A percentile compares a stretch with the other conserved stretches of the same genome.
These are phyloP conservation scores for Cynoglossus semilaevis DNA, from an alignment of 2,113 vertebrate species.

Conservation along the genomic window DNA sequence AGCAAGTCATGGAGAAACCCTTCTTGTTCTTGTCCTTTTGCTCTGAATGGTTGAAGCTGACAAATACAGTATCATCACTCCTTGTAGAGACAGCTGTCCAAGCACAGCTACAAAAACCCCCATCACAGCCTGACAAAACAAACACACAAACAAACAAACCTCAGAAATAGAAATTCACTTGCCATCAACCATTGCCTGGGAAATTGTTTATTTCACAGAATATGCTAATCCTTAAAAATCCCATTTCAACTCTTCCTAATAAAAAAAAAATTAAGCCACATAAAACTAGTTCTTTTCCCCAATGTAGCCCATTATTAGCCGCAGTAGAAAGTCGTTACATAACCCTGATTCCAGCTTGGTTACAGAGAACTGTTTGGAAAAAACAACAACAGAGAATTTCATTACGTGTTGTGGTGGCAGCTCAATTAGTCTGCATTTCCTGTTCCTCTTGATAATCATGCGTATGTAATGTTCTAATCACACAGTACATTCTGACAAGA, in stretches of 20 bases:
- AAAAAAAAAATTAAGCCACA: too few species aligned
- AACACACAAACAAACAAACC: conserved; percentile 21
- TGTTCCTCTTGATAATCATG: conserved; percentile 15
- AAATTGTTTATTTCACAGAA: too few species aligned
- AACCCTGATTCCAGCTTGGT: conserved; percentile 41
- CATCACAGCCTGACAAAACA: conserved; percentile 8
- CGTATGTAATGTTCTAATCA: background rate
- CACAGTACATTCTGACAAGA: background rate
- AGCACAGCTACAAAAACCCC: conserved; percentile 42
- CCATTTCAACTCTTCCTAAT: background rate
- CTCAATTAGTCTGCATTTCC: conserved; percentile 37
- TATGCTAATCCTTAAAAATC: background rate
- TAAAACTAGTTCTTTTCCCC: too few species aligned
- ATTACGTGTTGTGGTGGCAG: conserved; percentile 11
- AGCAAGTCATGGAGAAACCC: too few species aligned
- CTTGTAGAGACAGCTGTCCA: conserved; percentile 47
- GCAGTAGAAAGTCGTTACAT: conserved; percentile 28
- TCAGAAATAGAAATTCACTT: too few species aligned
- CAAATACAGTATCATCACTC: conserved; percentile 48
- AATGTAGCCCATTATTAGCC: conserved; percentile 38
- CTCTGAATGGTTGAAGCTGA: conserved; percentile 24
- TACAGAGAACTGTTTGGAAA: conserved; percentile 11
- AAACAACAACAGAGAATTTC: conserved; percentile 15
- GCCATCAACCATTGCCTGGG: too few species aligned
- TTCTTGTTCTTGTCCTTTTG: background rate